A percentile compares a stretch with the other conserved stretches of the same genome.
phyloP scores from a whole-genome alignment of 2,797 vertebrate genomes.

The Amblyraja radiata region DNA sequence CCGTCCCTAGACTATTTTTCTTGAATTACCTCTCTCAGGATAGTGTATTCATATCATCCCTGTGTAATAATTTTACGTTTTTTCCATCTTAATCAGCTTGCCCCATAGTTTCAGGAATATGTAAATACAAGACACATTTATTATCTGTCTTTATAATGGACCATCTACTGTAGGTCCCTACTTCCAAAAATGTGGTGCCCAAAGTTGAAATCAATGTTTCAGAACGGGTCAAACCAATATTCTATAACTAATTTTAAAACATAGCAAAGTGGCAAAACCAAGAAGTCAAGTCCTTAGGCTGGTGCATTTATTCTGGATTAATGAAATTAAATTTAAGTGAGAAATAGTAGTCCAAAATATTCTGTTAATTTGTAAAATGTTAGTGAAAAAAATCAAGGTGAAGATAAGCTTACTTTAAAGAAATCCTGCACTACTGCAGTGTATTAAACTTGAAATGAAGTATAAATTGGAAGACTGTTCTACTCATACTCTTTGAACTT shows the following conservation, averaged over 20 bases:
- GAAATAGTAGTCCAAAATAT: neutral
- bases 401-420: neutral
- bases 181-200: neutral
- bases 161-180: neutral
- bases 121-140: neutral
- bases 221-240: neutral
- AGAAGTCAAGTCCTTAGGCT: no score
- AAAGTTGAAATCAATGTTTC: neutral
- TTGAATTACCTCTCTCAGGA: no score
- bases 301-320: neutral
- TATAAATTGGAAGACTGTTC: neutral
- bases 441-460: neutral
- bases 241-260: neutral
- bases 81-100: no score
- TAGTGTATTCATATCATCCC: no score
- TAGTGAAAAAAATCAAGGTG: neutral
- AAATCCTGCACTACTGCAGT: neutral
- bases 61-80: no score
- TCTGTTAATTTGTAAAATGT: neutral
- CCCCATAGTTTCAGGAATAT: no score
- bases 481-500: neutral
- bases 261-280: no score
- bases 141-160: neutral
- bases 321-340: constrained; percentile 3
- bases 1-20: no score